Percentiles rank a stretch among this genome's conserved stretches.
Conservation (phyloP, 2,888 invertebrate species). For the Plagodis dolabraria region DNA sequence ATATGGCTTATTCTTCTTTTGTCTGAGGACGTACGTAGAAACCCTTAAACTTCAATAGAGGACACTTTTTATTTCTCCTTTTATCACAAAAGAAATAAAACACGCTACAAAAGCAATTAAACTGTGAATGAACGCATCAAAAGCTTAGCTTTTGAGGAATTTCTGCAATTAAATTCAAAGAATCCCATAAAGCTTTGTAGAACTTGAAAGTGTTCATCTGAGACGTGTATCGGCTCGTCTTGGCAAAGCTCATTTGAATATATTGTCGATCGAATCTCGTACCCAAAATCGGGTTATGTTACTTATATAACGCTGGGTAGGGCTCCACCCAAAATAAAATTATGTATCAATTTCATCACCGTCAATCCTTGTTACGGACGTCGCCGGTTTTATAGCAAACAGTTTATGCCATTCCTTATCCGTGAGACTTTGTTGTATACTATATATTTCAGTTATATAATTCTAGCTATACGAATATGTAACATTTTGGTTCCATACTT, state of each 20-base stretch:
- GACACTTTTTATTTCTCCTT: no score
- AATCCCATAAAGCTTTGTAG: constrained; percentile 1
- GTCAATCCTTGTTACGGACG: constrained; percentile 1
- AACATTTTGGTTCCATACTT: no score
- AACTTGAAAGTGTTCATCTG: constrained; percentile 8
- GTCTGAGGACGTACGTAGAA: no score
- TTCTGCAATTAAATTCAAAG: not conserved
- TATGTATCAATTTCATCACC: constrained; percentile 29
- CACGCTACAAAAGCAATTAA: not conserved
- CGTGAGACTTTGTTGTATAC: no score
- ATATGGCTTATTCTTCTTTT: no score
- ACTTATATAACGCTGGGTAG: constrained; percentile 22
- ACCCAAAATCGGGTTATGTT: constrained; percentile 28
- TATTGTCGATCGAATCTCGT: constrained; percentile 37
- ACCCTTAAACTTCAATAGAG: no score
- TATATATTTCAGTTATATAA: no score
- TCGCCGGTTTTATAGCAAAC: constrained; percentile 17
- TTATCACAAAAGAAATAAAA: no score
- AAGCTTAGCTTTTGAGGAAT: not conserved
- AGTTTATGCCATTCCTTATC: constrained; percentile 2
- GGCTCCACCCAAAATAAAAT: constrained; percentile 24
- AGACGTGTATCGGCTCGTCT: constrained; percentile 18
- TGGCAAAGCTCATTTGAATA: constrained; percentile 43
- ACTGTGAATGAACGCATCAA: not conserved
- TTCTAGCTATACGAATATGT: no score